These are phyloP conservation scores for Unio pictorum DNA, from an alignment of 2,888 invertebrate species.

Conservation along the genomic window DNA sequence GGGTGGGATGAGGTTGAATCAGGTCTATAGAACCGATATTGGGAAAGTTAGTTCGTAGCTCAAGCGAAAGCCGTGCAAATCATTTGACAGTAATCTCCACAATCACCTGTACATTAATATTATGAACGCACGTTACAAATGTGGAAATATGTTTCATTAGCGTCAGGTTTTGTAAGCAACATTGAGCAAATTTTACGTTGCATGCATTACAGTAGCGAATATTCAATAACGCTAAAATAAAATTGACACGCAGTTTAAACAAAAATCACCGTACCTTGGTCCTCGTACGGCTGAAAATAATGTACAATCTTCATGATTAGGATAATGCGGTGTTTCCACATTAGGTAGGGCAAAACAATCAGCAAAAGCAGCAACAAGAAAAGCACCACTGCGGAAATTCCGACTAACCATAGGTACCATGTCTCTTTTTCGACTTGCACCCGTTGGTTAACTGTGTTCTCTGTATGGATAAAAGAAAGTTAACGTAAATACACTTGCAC, in stretches of 20 bases:
- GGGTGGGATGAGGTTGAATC: too few species aligned
- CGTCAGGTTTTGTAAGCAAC: too few species aligned
- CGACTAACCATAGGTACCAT: conserved; percentile 39
- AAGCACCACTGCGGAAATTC: conserved; percentile 27
- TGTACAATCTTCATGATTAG: conserved; percentile 59
- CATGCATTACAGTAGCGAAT: too few species aligned
- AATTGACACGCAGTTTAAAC: background rate
- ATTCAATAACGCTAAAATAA: too few species aligned
- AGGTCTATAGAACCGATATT: too few species aligned
- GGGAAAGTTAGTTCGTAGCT: too few species aligned
- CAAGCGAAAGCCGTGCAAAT: too few species aligned
- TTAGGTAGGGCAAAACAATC: conserved; percentile 43
- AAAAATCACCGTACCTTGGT: conserved; percentile 47
- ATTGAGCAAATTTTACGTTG: too few species aligned
- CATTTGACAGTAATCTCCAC: too few species aligned
- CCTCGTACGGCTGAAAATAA: conserved; percentile 58
- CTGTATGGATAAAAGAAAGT: background rate
- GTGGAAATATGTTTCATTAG: too few species aligned
- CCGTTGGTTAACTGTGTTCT: background rate
- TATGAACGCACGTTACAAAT: too few species aligned
- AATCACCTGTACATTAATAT: too few species aligned
- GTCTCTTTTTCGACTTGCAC: conserved; percentile 7
- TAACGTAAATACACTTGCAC: background rate
- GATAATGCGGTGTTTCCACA: conserved; percentile 52
- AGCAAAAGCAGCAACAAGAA: conserved; percentile 34